phyloP scores from a whole-genome alignment of 2,113 vertebrate genomes.

The Oxyruncus cristatus region DNA sequence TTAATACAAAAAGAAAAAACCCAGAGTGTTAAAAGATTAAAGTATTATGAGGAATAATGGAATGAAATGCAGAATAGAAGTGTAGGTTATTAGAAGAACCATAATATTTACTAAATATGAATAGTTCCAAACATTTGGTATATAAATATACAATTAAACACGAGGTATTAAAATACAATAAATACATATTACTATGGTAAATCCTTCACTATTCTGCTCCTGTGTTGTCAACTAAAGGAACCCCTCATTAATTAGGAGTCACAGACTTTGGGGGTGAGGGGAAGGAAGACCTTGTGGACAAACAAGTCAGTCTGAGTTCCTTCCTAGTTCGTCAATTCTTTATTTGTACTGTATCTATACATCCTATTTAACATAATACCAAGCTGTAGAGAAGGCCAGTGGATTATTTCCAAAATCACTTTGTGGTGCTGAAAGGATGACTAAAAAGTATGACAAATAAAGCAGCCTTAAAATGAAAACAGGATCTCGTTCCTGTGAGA shows the following conservation, averaged over 20 bases:
- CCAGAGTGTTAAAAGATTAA: background rate
- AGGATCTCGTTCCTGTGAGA: background rate
- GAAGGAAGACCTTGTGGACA: background rate
- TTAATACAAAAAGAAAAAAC: background rate
- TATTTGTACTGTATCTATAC: accelerated
- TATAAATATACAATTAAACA: background rate
- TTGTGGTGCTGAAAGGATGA: background rate
- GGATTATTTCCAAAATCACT: background rate
- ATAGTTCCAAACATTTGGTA: background rate
- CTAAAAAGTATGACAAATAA: background rate
- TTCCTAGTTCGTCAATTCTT: background rate
- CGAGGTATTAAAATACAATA: background rate
- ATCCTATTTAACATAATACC: background rate
- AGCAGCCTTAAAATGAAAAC: background rate
- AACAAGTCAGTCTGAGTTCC: background rate
- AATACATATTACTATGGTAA: background rate
- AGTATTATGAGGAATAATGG: background rate
- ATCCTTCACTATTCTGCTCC: background rate
- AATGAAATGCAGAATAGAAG: background rate
- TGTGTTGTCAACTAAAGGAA: background rate
- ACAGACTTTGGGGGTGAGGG: background rate
- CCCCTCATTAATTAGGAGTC: background rate
- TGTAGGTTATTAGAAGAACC: background rate
- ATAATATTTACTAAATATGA: background rate
- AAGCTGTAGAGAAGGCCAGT: background rate